Evolutionary conservation across 2,888 invertebrate species (phyloP).

Genomic region (Lasioglossum zephyrum): DNA sequence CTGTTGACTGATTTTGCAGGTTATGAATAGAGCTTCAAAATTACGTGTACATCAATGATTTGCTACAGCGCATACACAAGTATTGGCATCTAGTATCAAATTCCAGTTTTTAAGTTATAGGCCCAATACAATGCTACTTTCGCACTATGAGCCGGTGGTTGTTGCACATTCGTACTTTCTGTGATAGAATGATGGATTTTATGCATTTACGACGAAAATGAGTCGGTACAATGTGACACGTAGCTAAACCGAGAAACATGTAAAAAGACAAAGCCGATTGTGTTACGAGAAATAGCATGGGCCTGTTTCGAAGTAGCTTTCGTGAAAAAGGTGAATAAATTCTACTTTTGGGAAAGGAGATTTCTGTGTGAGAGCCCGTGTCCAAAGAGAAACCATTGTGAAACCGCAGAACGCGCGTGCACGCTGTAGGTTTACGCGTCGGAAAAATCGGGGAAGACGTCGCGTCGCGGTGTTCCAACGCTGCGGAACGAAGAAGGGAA

Average conservation of each 20-base stretch:
- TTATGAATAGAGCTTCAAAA: no score
- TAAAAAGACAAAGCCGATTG: not conserved
- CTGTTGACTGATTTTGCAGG: no score
- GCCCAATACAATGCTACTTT: constrained; percentile 11
- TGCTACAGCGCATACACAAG: no score
- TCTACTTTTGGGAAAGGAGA: not conserved
- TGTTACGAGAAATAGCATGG: not conserved
- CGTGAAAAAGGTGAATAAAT: not conserved
- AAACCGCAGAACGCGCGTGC: constrained; percentile 19
- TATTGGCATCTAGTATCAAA: no score
- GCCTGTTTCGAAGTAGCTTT: not conserved
- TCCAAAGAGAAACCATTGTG: not conserved
- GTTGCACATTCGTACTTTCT: not conserved
- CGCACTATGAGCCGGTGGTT: not conserved
- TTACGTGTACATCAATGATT: no score
- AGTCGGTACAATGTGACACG: no score
- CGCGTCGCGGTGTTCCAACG: constrained; percentile 10
- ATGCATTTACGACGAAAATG: no score
- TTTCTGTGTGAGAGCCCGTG: not conserved
- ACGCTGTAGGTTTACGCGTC: not conserved
- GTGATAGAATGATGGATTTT: not conserved
- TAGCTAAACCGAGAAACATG: not conserved
- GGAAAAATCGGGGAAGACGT: constrained; percentile 29
- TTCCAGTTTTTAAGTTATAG: no score
- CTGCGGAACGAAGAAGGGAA: constrained; percentile 30